Percentiles rank a stretch among this genome's conserved stretches.
These are phyloP conservation scores for Pionites leucogaster DNA, from an alignment of 2,113 vertebrate species.

Conservation along the genomic window DNA sequence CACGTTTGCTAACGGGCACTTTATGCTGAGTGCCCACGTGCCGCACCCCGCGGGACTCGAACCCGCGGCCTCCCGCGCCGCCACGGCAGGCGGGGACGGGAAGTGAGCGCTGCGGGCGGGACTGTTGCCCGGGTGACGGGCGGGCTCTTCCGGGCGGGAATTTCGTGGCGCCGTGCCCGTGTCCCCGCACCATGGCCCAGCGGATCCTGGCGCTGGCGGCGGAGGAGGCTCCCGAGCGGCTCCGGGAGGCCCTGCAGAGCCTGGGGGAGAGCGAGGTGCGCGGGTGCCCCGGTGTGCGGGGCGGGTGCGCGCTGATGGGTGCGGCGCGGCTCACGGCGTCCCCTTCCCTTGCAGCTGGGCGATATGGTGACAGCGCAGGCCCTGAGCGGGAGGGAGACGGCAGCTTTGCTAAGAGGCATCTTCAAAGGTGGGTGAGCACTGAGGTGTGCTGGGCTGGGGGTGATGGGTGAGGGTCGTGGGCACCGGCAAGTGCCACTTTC, in stretches of 20 bases:
- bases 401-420: conserved; percentile 83
- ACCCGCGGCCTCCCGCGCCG: rapidly evolving
- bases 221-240: conserved; percentile 56
- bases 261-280: conserved; percentile 70
- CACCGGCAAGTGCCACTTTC: rapidly evolving
- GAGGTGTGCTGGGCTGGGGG: background rate
- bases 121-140: background rate
- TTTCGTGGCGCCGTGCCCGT: background rate
- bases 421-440: conserved; percentile 81
- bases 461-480: background rate
- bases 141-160: conserved; percentile 61
- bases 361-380: conserved; percentile 80
- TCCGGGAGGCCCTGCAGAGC: conserved; percentile 69
- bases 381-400: conserved; percentile 82
- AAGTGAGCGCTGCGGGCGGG: background rate
- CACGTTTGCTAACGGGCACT: background rate
- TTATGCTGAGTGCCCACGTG: background rate
- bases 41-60: background rate
- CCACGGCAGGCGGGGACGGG: rapidly evolving
- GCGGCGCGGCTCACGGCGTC: background rate
- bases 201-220: conserved; percentile 71
- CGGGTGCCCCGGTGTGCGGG: background rate
- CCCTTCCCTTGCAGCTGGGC: conserved; percentile 71
- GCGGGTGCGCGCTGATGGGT: background rate
- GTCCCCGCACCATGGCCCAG: background rate